Conservation (phyloP, 2,797 vertebrate genomes). For the Hozukius guyotensis region DNA sequence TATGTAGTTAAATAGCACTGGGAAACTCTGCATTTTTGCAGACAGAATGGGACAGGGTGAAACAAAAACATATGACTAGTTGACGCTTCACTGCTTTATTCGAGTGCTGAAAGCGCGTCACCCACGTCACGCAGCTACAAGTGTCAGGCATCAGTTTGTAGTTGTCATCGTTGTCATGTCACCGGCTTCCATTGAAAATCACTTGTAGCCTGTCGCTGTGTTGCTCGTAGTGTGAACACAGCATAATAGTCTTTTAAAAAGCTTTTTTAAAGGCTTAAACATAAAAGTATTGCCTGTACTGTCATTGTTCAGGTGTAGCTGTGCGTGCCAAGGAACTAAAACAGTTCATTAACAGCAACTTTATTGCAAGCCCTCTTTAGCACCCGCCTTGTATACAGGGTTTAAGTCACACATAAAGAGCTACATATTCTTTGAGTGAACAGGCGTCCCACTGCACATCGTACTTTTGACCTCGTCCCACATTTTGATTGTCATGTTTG, state of each 20-base stretch:
- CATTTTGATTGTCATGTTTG: conserved; percentile 64
- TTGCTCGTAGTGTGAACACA: too few species aligned
- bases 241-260: background rate
- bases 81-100: too few species aligned
- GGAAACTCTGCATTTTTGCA: too few species aligned
- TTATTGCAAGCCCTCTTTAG: conserved; percentile 8
- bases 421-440: conserved; percentile 10
- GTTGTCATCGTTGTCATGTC: too few species aligned
- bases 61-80: too few species aligned
- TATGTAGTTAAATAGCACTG: too few species aligned
- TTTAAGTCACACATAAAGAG: background rate
- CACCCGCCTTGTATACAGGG: background rate
- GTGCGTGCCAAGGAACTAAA: background rate
- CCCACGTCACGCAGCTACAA: too few species aligned
- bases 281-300: background rate
- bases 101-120: too few species aligned
- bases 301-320: background rate
- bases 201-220: too few species aligned
- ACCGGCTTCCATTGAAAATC: fast-evolving
- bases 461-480: conserved; percentile 60
- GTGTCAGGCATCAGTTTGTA: too few species aligned
- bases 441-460: conserved; percentile 1
- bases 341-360: background rate
- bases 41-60: too few species aligned
- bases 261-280: background rate